Evolutionary conservation across 2,888 invertebrate genomes (phyloP), one percentile per base, ranked within the genome.

Genomic region (Philopedon plagiatum): DNA sequence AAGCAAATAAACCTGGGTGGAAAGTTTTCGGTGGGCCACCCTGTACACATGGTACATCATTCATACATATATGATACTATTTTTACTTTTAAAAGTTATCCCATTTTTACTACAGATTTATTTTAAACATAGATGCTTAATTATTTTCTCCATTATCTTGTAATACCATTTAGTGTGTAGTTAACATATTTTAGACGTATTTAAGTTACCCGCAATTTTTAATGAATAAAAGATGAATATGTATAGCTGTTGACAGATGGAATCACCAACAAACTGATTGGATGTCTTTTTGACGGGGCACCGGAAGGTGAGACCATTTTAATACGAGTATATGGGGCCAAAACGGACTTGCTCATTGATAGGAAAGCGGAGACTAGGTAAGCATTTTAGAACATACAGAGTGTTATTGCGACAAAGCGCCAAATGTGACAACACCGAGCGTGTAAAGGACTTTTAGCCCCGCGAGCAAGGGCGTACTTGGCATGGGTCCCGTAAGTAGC

Each of bases 321-420:
- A 64, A 90, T 98, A 21, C 89, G 98, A 79, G 91, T 98, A 74
- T 98, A 97, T 87, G 98, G 98, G 26, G 91, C 93, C 80, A 96
- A 96, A 86, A 97, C 98, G 1, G 97, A 98, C 85, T 87, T 95
- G 77, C 90, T 98, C 75, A 97, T 98, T 82, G 95, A 98, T 83
- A 89, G 97, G 75, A 90, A 92, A 82, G 91, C 92, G 60, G 97
- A 98, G 87, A 91, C 91, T 68, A 89, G 90, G 89, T 90, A 85
- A 84, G 82, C 32, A 15, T 49, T 44, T 0, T 1, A 26, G 21
- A 21, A 21, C 18, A 49, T 15, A n/a, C 15, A 39, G 4, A 13
- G 3, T 39, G n/a, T 39, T 13, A 39, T 39, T 39, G 4, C 11
- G 2, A 39, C 3, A 13, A 13, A n/a, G n/a, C n/a, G n/a, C n/a